A percentile compares a stretch with the other conserved stretches of the same genome.
These are phyloP conservation scores for Falco columbarius DNA, from an alignment of 2,797 vertebrate species.

Conservation along the genomic window DNA sequence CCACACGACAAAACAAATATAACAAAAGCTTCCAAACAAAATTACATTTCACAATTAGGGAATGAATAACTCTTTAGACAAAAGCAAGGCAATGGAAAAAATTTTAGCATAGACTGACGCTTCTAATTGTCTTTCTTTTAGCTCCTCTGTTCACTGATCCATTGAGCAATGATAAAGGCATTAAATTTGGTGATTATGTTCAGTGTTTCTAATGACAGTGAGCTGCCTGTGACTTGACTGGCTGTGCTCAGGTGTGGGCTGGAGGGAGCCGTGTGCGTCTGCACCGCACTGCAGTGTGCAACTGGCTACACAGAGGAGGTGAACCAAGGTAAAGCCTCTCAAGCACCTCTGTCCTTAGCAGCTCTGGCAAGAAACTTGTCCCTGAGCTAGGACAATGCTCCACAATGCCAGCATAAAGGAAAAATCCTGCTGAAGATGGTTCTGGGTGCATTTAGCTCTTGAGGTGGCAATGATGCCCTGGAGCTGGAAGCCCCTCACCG, in stretches of 20 bases:
- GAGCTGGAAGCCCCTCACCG: background rate
- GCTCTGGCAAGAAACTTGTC: background rate
- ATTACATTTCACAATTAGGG: slow-evolving; percentile 74
- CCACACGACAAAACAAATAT: slow-evolving; percentile 39
- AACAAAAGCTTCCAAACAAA: slow-evolving; percentile 65
- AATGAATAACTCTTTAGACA: slow-evolving; percentile 70
- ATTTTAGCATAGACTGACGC: slow-evolving; percentile 24
- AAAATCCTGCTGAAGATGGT: background rate
- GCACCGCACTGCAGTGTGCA: background rate
- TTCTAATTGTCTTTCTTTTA: slow-evolving; percentile 73
- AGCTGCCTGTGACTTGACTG: slow-evolving; percentile 59
- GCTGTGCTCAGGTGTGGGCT: slow-evolving; percentile 60
- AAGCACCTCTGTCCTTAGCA: background rate
- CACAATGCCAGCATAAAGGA: background rate
- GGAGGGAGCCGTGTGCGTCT: background rate
- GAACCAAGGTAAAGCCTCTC: background rate
- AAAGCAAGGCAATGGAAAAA: slow-evolving; percentile 57
- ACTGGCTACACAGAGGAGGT: background rate
- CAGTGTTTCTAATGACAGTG: slow-evolving; percentile 68
- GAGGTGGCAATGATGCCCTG: background rate
- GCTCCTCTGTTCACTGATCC: slow-evolving; percentile 72
- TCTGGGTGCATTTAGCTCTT: background rate
- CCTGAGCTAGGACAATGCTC: background rate
- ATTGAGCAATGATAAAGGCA: slow-evolving; percentile 74
- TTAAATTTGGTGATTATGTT: slow-evolving; percentile 76